Conservation (phyloP, 2,113 vertebrate genomes). For the Ceuthmochares aereus region DNA sequence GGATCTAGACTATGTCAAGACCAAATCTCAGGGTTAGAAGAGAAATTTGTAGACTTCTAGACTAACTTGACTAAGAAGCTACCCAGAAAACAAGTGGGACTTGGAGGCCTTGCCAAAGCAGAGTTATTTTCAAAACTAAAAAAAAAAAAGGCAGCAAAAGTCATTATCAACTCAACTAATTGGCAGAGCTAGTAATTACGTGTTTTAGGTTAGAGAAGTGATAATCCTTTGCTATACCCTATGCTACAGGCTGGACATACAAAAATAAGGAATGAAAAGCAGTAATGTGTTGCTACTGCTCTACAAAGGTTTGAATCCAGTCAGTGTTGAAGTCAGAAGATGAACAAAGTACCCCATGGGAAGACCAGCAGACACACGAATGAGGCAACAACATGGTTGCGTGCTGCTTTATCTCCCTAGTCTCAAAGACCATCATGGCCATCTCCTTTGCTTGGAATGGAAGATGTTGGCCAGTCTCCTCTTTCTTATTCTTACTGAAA, state of each 20-base stretch:
- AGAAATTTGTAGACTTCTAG: neutral
- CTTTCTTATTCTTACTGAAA: neutral
- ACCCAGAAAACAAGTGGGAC: neutral
- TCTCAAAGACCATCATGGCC: neutral
- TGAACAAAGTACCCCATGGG: rapidly evolving
- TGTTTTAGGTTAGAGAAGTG: neutral
- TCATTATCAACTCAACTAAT: neutral
- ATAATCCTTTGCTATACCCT: neutral
- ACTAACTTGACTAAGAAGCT: neutral
- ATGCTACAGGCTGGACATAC: rapidly evolving
- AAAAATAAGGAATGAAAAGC: neutral
- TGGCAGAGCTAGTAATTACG: neutral
- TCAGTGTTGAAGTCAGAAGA: neutral
- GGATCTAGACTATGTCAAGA: neutral
- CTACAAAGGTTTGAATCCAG: neutral
- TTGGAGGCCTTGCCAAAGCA: neutral
- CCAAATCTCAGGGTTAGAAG: neutral
- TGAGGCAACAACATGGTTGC: neutral
- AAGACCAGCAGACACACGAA: neutral
- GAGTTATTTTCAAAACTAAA: neutral
- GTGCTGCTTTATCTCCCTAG: neutral
- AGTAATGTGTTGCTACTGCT: neutral
- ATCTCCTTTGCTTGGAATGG: neutral
- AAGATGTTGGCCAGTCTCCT: neutral
- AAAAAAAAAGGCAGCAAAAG: neutral